A percentile compares a stretch with the other conserved stretches of the same genome.
phyloP scores from a whole-genome alignment of 2,888 invertebrate species.

The Noctua janthina region DNA sequence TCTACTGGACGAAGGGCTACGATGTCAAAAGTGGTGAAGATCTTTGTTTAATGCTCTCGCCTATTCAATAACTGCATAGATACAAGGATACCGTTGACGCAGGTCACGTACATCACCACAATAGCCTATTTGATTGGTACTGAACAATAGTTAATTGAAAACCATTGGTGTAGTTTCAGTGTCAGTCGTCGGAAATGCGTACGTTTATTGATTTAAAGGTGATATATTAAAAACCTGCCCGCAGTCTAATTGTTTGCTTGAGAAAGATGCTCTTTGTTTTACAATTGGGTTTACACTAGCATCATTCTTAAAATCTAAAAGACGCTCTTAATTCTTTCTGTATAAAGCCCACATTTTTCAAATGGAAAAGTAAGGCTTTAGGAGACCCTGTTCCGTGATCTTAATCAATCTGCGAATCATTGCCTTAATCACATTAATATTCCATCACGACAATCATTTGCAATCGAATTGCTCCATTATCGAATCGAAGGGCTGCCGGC shows the following conservation, averaged over 20 bases:
- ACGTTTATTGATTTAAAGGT: conserved; percentile 9
- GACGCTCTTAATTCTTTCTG: too few species aligned
- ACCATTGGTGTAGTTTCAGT: conserved; percentile 29
- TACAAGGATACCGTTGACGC: conserved; percentile 35
- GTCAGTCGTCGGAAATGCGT: conserved; percentile 11
- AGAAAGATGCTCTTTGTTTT: background rate
- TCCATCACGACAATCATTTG: background rate
- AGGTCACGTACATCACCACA: conserved; percentile 41
- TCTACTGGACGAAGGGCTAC: background rate
- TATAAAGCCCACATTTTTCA: too few species aligned
- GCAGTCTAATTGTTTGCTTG: background rate
- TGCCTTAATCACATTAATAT: conserved; percentile 5
- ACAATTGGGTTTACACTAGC: background rate
- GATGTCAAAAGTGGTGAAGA: background rate
- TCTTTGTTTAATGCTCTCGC: background rate
- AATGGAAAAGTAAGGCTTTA: background rate
- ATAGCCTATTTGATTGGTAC: conserved; percentile 40
- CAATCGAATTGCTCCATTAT: background rate
- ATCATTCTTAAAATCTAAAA: too few species aligned
- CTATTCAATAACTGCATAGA: conserved; percentile 12
- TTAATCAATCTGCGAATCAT: background rate
- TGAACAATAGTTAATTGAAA: conserved; percentile 53
- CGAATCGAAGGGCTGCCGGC: conserved; percentile 1
- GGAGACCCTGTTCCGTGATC: too few species aligned
- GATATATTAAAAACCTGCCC: background rate